Evolutionary conservation across 2,888 invertebrate genomes (phyloP).

Genomic region (Erannis defoliaria): DNA sequence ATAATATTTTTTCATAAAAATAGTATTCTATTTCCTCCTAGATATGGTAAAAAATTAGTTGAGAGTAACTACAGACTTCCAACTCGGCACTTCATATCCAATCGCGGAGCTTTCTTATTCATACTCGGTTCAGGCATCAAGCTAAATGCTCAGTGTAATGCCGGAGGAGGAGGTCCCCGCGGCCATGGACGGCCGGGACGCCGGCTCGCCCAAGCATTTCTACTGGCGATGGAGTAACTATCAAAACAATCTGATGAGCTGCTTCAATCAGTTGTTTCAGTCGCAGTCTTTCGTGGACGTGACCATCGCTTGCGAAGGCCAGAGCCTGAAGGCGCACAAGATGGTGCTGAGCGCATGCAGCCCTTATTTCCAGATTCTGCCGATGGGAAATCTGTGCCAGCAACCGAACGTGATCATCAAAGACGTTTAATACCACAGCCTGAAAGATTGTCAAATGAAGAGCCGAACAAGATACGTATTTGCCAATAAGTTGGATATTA

Average conservation of each 20-base stretch:
- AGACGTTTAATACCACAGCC: conserved; percentile 95
- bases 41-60: neutral
- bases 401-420: conserved; percentile 97
- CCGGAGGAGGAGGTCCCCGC: conserved; percentile 83
- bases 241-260: conserved; percentile 94
- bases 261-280: conserved; percentile 95
- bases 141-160: conserved; percentile 75
- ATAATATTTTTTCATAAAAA: neutral
- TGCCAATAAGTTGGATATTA: too few relatives aligned
- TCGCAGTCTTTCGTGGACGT: conserved; percentile 97
- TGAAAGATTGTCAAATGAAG: too few relatives aligned
- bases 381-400: conserved; percentile 97
- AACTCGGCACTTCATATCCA: too few relatives aligned
- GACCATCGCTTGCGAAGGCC: conserved; percentile 96
- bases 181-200: conserved; percentile 79
- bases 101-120: too few relatives aligned
- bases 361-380: conserved; percentile 96
- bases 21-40: neutral
- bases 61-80: neutral
- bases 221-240: conserved; percentile 98
- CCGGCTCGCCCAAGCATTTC: conserved; percentile 93
- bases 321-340: conserved; percentile 96
- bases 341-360: conserved; percentile 97
- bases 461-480: too few relatives aligned
- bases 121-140: too few relatives aligned